phyloP scores from a whole-genome alignment of 1,140 invertebrate genomes.

The Apocrypta bakeri region DNA sequence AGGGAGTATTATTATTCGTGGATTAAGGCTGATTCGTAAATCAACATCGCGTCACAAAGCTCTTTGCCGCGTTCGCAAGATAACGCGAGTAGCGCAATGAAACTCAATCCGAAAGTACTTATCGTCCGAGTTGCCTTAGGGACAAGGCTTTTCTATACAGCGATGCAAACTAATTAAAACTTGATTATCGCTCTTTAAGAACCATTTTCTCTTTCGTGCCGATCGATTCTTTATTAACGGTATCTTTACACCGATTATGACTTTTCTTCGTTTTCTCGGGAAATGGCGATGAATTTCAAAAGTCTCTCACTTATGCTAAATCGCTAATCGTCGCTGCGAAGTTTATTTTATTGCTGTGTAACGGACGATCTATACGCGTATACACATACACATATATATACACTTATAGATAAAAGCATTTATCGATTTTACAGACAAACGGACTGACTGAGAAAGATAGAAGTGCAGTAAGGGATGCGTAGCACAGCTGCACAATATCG shows the following conservation, averaged over 20 bases:
- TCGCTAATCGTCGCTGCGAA: background rate
- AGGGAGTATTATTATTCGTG: constrained; percentile 5
- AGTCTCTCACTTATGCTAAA: background rate
- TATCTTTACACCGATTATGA: background rate
- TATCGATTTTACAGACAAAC: background rate
- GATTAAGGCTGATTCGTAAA: constrained; percentile 32
- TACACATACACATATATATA: no score
- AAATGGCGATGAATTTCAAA: background rate
- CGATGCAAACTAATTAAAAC: constrained; percentile 38
- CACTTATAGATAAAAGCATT: no score
- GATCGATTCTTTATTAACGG: constrained; percentile 31
- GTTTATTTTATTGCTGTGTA: background rate
- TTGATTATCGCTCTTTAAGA: constrained; percentile 34
- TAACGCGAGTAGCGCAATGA: constrained; percentile 4
- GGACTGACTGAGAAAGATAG: background rate
- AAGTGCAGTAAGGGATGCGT: background rate
- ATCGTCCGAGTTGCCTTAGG: background rate
- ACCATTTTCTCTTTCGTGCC: background rate
- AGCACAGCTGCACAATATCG: background rate
- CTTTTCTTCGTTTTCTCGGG: background rate
- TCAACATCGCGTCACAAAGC: constrained; percentile 31
- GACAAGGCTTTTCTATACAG: background rate
- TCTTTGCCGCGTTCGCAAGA: background rate
- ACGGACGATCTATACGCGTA: background rate
- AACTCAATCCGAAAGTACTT: constrained; percentile 40